A percentile compares a stretch with the other conserved stretches of the same genome.
Evolutionary conservation across 2,888 invertebrate genomes (phyloP).

Genomic region (Cerceris ruficornis): DNA sequence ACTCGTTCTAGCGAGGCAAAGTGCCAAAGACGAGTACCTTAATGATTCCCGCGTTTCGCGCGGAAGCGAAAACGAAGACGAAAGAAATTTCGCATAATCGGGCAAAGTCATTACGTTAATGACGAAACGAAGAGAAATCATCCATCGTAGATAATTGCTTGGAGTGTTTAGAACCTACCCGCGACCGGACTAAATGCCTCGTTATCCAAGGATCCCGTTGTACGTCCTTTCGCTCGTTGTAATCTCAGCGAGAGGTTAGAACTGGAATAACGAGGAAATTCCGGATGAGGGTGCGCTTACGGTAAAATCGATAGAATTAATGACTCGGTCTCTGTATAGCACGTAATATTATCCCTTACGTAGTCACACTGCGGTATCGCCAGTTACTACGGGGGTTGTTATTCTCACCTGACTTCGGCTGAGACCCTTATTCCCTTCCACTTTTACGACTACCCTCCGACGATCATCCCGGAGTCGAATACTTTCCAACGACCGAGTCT

Average conservation of each 20-base stretch:
- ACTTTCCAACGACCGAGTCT: too few relatives aligned
- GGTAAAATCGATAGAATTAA: slow-evolving; percentile 53
- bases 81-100: neutral
- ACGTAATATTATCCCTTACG: slow-evolving; percentile 37
- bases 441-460: slow-evolving; percentile 10
- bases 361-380: slow-evolving; percentile 24
- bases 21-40: too few relatives aligned
- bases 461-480: slow-evolving; percentile 14
- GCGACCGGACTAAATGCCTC: slow-evolving; percentile 33
- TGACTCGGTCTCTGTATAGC: slow-evolving; percentile 35
- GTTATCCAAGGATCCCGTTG: slow-evolving; percentile 30
- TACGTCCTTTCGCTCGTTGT: slow-evolving; percentile 34
- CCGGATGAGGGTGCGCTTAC: slow-evolving; percentile 9
- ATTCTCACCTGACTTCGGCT: slow-evolving; percentile 39
- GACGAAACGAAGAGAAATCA: neutral
- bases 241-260: slow-evolving; percentile 43
- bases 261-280: slow-evolving; percentile 41
- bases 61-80: neutral
- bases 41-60: neutral
- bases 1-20: too few relatives aligned
- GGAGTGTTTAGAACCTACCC: slow-evolving; percentile 35
- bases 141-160: slow-evolving; percentile 25
- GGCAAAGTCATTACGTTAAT: neutral
- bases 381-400: slow-evolving; percentile 40
- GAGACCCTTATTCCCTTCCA: slow-evolving; percentile 31